A percentile compares a stretch with the other conserved stretches of the same genome.
Conservation (phyloP, 2,888 invertebrate species). For the Protula sp. region DNA sequence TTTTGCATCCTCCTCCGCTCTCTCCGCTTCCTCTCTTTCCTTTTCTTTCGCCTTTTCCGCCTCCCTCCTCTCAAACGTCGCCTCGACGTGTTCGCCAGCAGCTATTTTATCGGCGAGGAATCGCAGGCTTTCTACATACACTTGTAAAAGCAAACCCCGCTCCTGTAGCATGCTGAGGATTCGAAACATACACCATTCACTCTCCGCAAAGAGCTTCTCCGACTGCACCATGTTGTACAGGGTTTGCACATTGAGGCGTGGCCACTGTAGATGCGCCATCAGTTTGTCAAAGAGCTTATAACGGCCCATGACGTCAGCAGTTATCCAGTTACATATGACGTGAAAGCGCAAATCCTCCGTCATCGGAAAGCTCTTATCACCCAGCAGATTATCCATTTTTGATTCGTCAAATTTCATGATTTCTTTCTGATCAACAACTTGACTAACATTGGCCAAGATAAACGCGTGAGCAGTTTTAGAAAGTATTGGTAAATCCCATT, state of each 20-base stretch:
- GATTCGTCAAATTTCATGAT: constrained; percentile 56
- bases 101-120: constrained; percentile 28
- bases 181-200: constrained; percentile 60
- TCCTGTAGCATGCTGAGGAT: constrained; percentile 58
- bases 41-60: too few species aligned
- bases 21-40: too few species aligned
- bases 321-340: constrained; percentile 60
- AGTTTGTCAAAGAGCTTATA: constrained; percentile 60
- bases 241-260: constrained; percentile 35
- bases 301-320: constrained; percentile 55
- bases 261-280: constrained; percentile 50
- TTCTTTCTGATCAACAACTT: constrained; percentile 59
- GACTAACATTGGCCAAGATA: constrained; percentile 57
- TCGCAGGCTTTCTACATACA: constrained; percentile 32
- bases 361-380: constrained; percentile 56
- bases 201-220: constrained; percentile 60
- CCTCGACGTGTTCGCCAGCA: too few species aligned
- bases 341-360: constrained; percentile 52
- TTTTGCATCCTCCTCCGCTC: too few species aligned
- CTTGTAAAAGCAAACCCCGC: constrained; percentile 53
- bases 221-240: constrained; percentile 59
- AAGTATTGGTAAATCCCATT: constrained; percentile 60
- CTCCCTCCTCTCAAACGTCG: background rate
- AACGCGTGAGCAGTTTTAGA: constrained; percentile 60
- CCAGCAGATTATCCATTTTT: constrained; percentile 58